These are phyloP conservation scores for Zosterops borbonicus DNA, from an alignment of 2,113 vertebrate species.

Conservation along the genomic window DNA sequence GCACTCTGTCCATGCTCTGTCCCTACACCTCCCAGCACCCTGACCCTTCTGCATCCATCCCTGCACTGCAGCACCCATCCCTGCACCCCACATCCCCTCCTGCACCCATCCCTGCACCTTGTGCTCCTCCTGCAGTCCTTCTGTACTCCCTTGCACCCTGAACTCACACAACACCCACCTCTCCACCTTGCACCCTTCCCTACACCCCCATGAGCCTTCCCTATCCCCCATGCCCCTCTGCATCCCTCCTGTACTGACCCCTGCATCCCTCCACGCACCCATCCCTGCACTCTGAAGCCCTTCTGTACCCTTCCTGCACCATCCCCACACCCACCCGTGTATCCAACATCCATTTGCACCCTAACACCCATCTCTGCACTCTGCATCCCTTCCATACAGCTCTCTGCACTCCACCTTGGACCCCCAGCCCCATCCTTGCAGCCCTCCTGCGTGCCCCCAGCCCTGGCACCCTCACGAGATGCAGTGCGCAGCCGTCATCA, in stretches of 20 bases:
- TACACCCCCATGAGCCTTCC: no score
- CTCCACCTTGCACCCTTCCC: background rate
- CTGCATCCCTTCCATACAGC: background rate
- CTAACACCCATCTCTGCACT: background rate
- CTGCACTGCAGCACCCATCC: background rate
- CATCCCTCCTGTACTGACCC: background rate
- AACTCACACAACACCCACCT: background rate
- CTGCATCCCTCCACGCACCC: no score
- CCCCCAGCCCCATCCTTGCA: background rate
- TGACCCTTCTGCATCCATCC: no score
- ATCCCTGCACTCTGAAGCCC: background rate
- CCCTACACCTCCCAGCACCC: background rate
- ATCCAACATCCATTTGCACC: background rate
- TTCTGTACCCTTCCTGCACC: background rate
- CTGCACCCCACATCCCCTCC: background rate
- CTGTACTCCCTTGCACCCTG: background rate
- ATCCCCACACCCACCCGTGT: background rate
- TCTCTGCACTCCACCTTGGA: background rate
- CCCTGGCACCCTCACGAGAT: background rate
- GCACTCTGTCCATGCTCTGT: background rate
- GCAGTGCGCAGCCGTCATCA: slow-evolving; percentile 37
- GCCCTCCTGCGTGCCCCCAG: background rate
- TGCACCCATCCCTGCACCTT: background rate
- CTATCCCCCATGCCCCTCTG: background rate
- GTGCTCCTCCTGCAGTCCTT: background rate